phyloP scores from a whole-genome alignment of 2,797 vertebrate species.

The Phaenicophaeus curvirostris region DNA sequence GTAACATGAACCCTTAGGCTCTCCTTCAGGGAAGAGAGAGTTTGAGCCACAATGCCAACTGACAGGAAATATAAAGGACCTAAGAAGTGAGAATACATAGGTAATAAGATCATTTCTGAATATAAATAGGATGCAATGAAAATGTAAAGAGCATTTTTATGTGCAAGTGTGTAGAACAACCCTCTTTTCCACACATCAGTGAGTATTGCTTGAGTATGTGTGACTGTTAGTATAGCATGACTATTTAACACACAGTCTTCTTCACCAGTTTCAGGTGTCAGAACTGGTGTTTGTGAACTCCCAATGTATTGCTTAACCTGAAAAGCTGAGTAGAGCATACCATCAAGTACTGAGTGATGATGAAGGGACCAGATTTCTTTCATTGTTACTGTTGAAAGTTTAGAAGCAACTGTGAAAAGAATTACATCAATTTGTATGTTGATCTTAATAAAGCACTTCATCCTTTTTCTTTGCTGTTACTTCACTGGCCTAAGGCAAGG shows the following conservation, averaged over 20 bases:
- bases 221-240: too few species aligned
- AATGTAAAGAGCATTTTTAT: not conserved
- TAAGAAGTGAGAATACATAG: not conserved
- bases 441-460: not conserved
- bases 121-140: not conserved
- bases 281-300: not conserved
- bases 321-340: not conserved
- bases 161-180: not conserved
- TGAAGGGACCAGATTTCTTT: not conserved
- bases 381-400: not conserved
- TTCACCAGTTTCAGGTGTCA: not conserved
- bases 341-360: not conserved
- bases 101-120: not conserved
- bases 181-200: not conserved
- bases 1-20: not conserved
- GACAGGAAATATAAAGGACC: not conserved
- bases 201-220: not conserved
- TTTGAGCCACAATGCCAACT: not conserved
- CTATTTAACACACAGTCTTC: accelerated
- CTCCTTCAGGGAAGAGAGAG: not conserved
- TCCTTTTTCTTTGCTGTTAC: not conserved
- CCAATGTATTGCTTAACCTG: not conserved
- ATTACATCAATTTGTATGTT: not conserved
- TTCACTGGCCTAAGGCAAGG: not conserved
- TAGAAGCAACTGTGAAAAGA: not conserved